Conservation (phyloP, 2,888 invertebrate species). For the Leptopilina myrica region DNA sequence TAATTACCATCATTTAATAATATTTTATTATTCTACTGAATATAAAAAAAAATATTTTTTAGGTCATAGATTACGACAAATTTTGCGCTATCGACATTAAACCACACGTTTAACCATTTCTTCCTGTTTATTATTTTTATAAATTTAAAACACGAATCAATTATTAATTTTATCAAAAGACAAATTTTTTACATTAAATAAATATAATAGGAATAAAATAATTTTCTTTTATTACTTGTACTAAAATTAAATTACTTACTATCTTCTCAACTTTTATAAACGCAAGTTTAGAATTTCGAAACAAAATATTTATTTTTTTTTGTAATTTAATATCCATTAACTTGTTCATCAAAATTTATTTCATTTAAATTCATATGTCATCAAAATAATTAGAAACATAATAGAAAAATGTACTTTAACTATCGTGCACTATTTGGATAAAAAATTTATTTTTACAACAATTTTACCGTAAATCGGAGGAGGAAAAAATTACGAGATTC, state of each 20-base stretch:
- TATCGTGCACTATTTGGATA: too few relatives aligned
- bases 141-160: background rate
- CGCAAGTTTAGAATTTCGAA: background rate
- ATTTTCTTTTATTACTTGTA: background rate
- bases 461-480: background rate
- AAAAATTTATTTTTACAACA: too few relatives aligned
- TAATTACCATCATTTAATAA: background rate
- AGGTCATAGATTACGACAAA: too few relatives aligned
- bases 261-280: background rate
- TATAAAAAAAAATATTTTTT: too few relatives aligned
- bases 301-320: background rate
- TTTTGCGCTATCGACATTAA: too few relatives aligned
- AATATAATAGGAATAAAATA: too few relatives aligned
- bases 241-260: background rate
- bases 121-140: constrained; percentile 12
- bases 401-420: background rate
- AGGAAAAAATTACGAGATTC: constrained; percentile 8
- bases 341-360: background rate
- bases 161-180: background rate
- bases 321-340: constrained; percentile 6
- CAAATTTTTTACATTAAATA: background rate
- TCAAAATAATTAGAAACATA: background rate
- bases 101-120: constrained; percentile 1
- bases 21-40: too few relatives aligned
- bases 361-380: background rate